Evolutionary conservation across 30 jellyfish, hydroid and myxozoan genomes (phyloP), one percentile per base, ranked within the genome.

Genomic region (Catostylus mosaicus): DNA sequence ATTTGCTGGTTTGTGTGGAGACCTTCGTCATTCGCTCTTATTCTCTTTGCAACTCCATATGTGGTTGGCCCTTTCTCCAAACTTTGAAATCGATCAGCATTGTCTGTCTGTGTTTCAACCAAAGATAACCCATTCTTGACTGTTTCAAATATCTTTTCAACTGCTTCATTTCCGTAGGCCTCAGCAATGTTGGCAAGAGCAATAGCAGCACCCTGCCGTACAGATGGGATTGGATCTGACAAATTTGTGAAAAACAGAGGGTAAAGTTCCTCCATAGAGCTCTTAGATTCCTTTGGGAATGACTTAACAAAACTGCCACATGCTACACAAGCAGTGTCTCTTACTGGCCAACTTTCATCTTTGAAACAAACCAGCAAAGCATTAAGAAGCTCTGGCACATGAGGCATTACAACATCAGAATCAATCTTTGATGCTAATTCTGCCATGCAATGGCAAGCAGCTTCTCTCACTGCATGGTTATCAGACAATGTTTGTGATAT

Each of bases 301-400:
- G 97, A 79, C 66, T 73, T 57, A n/a, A 87, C 86, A 77, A 95
- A 85, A 34, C 88, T 90, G 14, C 99, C 99, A 75, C 97, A 90
- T 6, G 99, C 99, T 34, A 89, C 97, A 89, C 99, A 95, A 10
- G 99, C 99, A 24, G 99, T 95, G 88, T 95, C 99, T 51, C 99
- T 74, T 26, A 95, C 99, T 11, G 99, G 99, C 99, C 99, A 95
- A 62, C 99, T 95, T 8, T 95, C 97, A 85, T 95, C 99, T 80
- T 85, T 89, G 77, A 95, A 95, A 74, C 99, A 95, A 30, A 84
- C 89, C 30, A 83, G 85, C 48, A 95, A 66, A 20, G 97, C 97
- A 67, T 65, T 64, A 57, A 95, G 71, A 36, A 95, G 87, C 45
- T 51, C 70, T 20, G 95, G 57, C 27, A 95, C 94, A 83, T 83